phyloP scores from a whole-genome alignment of 2,797 vertebrate species.

The Rhinella marina region DNA sequence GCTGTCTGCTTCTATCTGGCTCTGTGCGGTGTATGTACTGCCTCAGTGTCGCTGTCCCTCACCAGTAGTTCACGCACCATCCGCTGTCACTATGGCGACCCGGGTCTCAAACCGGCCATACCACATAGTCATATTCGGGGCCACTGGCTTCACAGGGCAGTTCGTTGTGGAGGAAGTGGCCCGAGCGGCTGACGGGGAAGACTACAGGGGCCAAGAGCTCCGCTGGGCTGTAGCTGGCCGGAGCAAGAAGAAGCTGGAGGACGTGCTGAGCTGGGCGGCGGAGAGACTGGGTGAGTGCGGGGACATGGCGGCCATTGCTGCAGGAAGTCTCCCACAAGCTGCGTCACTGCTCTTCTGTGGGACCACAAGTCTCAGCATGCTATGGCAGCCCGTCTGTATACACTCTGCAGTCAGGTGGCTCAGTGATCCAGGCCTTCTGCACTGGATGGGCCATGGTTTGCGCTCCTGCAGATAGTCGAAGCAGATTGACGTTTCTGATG shows the following conservation, averaged over 20 bases:
- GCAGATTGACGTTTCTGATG: no score
- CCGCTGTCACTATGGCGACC: constrained; percentile 72
- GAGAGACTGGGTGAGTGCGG: constrained; percentile 77
- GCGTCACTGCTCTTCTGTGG: no score
- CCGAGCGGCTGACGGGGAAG: constrained; percentile 73
- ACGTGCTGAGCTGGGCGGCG: constrained; percentile 83
- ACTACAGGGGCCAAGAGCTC: constrained; percentile 74
- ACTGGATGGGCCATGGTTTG: no score
- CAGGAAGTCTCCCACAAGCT: no score
- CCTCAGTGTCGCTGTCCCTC: background rate
- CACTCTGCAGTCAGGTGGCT: no score
- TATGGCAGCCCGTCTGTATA: no score
- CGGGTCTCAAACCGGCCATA: constrained; percentile 74
- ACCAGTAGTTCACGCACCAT: background rate
- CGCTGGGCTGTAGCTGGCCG: constrained; percentile 92
- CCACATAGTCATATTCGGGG: constrained; percentile 87
- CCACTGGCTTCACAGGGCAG: constrained; percentile 93
- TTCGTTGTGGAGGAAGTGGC: constrained; percentile 90
- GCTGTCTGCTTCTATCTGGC: background rate
- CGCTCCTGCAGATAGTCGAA: no score
- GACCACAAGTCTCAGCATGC: no score
- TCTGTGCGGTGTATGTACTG: background rate
- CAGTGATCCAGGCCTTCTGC: no score
- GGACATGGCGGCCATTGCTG: no score
- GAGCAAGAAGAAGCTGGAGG: constrained; percentile 84